Evolutionary conservation across 2,888 invertebrate genomes (phyloP).

Genomic region (Apodemia duryi): DNA sequence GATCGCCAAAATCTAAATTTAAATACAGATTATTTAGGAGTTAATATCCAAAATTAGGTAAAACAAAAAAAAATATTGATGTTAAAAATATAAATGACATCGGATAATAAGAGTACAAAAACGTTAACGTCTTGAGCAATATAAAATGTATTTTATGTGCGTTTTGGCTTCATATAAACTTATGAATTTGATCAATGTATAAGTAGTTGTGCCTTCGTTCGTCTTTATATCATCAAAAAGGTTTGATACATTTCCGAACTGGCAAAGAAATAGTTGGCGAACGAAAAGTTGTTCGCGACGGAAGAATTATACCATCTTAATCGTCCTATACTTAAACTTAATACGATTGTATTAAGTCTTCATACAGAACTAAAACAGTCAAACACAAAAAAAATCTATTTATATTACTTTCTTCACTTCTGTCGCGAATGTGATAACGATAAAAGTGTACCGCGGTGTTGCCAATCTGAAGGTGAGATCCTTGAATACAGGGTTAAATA

Average conservation of each 20-base stretch:
- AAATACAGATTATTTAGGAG: conserved; percentile 75
- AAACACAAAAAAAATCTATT: background rate
- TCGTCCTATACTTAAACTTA: background rate
- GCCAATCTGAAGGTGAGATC: conserved; percentile 38
- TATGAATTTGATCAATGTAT: conserved; percentile 53
- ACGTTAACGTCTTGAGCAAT: conserved; percentile 67
- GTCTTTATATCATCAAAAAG: conserved; percentile 58
- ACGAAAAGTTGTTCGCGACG: conserved; percentile 26
- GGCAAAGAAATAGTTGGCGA: conserved; percentile 35
- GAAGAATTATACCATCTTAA: background rate
- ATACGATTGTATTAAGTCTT: background rate
- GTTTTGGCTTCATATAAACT: conserved; percentile 65
- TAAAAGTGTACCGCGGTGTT: conserved; percentile 30
- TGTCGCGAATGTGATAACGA: conserved; percentile 13
- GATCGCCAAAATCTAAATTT: conserved; percentile 76
- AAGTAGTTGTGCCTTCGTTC: conserved; percentile 77
- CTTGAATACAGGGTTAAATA: conserved; percentile 64
- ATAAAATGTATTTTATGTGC: conserved; percentile 64
- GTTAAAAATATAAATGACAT: conserved; percentile 75
- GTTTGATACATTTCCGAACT: conserved; percentile 32
- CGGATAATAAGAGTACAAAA: conserved; percentile 78
- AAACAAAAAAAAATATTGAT: conserved; percentile 59
- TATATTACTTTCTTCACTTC: background rate
- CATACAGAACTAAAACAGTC: background rate
- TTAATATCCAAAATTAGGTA: conserved; percentile 58